Percentiles rank a stretch among this genome's conserved stretches.
Evolutionary conservation across 37 sponge, comb jelly and placozoan species (phyloP).

Genomic region (Hexactinellida sp.): DNA sequence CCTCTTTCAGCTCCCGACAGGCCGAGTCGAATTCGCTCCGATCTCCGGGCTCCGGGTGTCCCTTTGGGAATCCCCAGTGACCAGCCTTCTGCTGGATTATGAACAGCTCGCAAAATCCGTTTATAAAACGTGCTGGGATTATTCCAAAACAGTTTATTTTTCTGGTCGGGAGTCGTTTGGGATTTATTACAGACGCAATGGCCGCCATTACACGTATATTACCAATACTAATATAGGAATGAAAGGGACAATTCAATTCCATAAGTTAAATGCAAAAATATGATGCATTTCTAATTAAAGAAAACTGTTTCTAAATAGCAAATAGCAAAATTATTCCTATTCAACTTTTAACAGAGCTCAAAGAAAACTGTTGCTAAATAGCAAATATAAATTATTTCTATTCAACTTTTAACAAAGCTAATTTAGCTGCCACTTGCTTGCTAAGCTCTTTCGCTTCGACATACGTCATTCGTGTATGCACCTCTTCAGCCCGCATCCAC

Average conservation of each 20-base stretch:
- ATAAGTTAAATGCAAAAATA: no score
- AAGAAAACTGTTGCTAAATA: no score
- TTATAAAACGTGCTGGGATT: background rate
- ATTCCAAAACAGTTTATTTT: background rate
- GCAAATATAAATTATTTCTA: background rate
- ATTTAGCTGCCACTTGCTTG: background rate
- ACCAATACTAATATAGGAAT: no score
- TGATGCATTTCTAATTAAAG: no score
- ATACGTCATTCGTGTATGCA: background rate
- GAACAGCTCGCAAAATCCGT: background rate
- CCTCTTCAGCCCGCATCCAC: background rate
- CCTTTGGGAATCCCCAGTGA: background rate
- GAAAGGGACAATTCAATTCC: no score
- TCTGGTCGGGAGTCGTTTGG: background rate
- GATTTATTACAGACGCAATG: background rate
- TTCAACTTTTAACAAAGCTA: background rate
- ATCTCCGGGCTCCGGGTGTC: background rate
- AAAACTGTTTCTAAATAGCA: no score
- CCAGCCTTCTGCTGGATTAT: constrained; percentile 2
- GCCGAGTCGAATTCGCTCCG: background rate
- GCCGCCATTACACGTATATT: background rate
- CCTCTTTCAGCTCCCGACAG: background rate
- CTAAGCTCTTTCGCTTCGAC: background rate
- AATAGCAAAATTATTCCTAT: background rate
- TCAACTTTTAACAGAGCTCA: background rate